Evolutionary conservation across 2,113 vertebrate species (phyloP), one percentile per base, ranked within the genome.

Genomic region (Ptilorrhoa leucosticta): DNA sequence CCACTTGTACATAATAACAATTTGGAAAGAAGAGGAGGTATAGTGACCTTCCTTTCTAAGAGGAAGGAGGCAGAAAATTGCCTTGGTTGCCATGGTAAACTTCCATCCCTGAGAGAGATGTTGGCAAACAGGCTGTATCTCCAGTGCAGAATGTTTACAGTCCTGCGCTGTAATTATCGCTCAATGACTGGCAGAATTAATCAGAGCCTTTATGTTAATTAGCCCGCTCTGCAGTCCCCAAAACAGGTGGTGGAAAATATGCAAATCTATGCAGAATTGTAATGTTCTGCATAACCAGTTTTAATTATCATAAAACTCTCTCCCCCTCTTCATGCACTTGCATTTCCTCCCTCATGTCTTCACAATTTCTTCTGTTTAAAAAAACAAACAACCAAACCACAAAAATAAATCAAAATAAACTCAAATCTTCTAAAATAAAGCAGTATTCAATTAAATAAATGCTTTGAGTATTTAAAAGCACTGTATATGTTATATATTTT

Each of bases 211-310:
- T 99, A 99, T 99, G 99, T 98, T 99, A 99, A 99, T 99, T 99
- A 99, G 98, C 98, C 97, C 94, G 97, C 98, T 98, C 98, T 98
- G 98, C 98, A 98, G 98, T 99, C 99, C 98, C 99, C 98, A 98
- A 99, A 99, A 99, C 99, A 99, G 99, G 99, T 99, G 99, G 98
- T 98, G 89, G 98, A 98, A 98, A 99, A 99, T 99, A 99, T 99
- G 99, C 98, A 99, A 99, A 99, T 99, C 98, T 98, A 98, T 99
- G 99, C 99, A 99, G 99, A 98, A 99, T 99, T 98, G 99, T 99
- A 98, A 98, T 99, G 97, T 97, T 97, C 98, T 98, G 98, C 98
- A 99, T 98, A 99, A 98, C 98, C 97, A 98, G 98, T 98, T 98
- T 99, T 99, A 99, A 99, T 99, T 99, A 99, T 98, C 98, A 98